phyloP scores from a whole-genome alignment of 2,888 invertebrate species.

The Caenorhabditis sp. region DNA sequence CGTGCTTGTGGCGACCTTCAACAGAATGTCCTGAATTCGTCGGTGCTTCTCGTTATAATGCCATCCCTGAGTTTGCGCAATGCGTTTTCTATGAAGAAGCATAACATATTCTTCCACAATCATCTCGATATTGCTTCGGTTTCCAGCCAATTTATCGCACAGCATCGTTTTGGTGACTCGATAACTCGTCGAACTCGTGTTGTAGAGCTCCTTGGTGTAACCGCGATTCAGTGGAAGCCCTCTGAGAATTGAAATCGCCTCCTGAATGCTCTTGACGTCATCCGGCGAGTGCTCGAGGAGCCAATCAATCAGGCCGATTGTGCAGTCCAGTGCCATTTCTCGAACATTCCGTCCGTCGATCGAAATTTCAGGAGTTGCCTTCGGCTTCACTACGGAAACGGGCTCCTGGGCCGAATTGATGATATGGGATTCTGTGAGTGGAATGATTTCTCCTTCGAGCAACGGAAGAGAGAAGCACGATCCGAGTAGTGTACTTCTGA shows the following conservation, averaged over 20 bases:
- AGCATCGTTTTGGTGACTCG: slow-evolving; percentile 60
- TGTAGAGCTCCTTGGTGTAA: slow-evolving; percentile 58
- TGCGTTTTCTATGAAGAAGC: slow-evolving; percentile 79
- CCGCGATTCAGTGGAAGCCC: slow-evolving; percentile 61
- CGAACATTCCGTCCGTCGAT: slow-evolving; percentile 56
- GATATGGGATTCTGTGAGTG: slow-evolving; percentile 76
- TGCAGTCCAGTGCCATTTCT: slow-evolving; percentile 47
- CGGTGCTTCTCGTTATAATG: slow-evolving; percentile 83
- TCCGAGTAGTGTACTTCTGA: slow-evolving; percentile 84
- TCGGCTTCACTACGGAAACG: slow-evolving; percentile 46
- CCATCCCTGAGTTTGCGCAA: slow-evolving; percentile 78
- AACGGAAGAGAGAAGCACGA: slow-evolving; percentile 84
- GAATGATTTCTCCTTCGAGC: slow-evolving; percentile 83
- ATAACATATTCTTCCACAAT: slow-evolving; percentile 60
- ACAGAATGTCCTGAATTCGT: slow-evolving; percentile 83
- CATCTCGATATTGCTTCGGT: slow-evolving; percentile 62
- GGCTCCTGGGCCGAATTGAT: slow-evolving; percentile 28
- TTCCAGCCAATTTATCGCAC: slow-evolving; percentile 59
- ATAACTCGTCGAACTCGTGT: slow-evolving; percentile 47
- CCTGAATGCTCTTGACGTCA: slow-evolving; percentile 63
- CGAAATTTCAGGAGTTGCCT: slow-evolving; percentile 57
- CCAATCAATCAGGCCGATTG: slow-evolving; percentile 54
- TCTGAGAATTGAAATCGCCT: slow-evolving; percentile 57
- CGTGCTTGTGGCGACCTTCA: slow-evolving; percentile 84
- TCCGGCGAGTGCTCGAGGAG: slow-evolving; percentile 56